Base-by-base conservation (phyloP, 2,797 vertebrate species). In the Gastrophryne carolinensis region DNA sequence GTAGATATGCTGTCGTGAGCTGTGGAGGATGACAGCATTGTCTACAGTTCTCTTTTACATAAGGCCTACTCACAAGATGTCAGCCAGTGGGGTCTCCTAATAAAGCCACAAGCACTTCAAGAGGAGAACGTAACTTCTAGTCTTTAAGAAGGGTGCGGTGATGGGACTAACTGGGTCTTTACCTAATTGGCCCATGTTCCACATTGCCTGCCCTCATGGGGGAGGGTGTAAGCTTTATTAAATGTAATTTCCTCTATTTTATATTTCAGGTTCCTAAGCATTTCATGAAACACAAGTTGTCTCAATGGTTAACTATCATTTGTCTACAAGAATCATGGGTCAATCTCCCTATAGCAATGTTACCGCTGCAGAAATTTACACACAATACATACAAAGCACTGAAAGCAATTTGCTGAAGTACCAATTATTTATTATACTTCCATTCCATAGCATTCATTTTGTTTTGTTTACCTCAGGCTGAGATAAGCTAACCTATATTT, bases 391-490 rank as follows among this genome's bases (percentile, higher is more conserved):
- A 50, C n/a, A 53, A 67, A 13, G 23, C 64, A 54, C 64, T 67
- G 34, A 39, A 66, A 69, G 35, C 66, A 41, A 69, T 69, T 56
- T 69, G 35, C 66, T 11, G 30, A 41, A 56, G 4, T n/a, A 10
- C 52, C 66, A 56, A 39, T 62, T 62, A 62, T 72, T 52, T 50
- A 47, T 62, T 62, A 29, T 62, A 9, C 19, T 26, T 72, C 57
- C 57, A 3, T 29, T 62, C 57, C 41, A 62, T 21, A 21, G 57
- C 21, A 11, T 72, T 52, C 44, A 52, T 52, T 32, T 62, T 50
- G 39, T 72, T 24, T 61, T 61, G 21, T 62, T 62, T 61, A 65
- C 60, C 50, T 47, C 61, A n/a, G 62, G 62, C 72, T 66, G 62
- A 66, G 52, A 52, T 54, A 65, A 54, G 34, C 35, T 65, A 44